Conservation (phyloP, 2,888 invertebrate genomes). For the Sympetrum striolatum region DNA sequence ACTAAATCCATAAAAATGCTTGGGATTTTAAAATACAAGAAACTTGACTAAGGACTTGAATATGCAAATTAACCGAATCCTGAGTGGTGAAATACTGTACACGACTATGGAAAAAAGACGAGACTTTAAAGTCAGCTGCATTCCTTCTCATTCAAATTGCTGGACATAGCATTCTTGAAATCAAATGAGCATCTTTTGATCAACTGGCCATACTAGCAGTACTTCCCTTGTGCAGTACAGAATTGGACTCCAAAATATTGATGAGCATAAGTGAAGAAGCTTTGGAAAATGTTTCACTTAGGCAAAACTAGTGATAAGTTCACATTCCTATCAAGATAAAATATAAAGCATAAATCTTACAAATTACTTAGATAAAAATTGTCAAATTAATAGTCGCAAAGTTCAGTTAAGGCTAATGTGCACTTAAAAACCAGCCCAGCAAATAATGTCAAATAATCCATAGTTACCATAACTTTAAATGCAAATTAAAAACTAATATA, state of each 20-base stretch:
- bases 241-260: not conserved
- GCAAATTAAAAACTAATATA: conserved; percentile 21
- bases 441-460: conserved; percentile 3
- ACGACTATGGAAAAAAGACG: too few relatives aligned
- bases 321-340: conserved; percentile 35
- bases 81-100: too few relatives aligned
- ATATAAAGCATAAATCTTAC: conserved; percentile 12
- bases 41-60: too few relatives aligned
- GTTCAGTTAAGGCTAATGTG: conserved; percentile 28
- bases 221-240: too few relatives aligned
- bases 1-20: too few relatives aligned
- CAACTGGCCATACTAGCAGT: too few relatives aligned
- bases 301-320: conserved; percentile 21
- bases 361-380: conserved; percentile 22
- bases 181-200: too few relatives aligned
- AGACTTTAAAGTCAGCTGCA: too few relatives aligned
- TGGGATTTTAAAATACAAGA: too few relatives aligned
- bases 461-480: not conserved
- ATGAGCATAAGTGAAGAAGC: conserved; percentile 11
- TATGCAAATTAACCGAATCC: too few relatives aligned
- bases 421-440: conserved; percentile 30
- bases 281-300: conserved; percentile 41
- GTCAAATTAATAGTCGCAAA: conserved; percentile 25
- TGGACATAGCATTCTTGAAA: too few relatives aligned
- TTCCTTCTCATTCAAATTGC: too few relatives aligned